Evolutionary conservation across 2,888 invertebrate species (phyloP), one percentile per base, ranked within the genome.

Genomic region (Nysson spinosus): DNA sequence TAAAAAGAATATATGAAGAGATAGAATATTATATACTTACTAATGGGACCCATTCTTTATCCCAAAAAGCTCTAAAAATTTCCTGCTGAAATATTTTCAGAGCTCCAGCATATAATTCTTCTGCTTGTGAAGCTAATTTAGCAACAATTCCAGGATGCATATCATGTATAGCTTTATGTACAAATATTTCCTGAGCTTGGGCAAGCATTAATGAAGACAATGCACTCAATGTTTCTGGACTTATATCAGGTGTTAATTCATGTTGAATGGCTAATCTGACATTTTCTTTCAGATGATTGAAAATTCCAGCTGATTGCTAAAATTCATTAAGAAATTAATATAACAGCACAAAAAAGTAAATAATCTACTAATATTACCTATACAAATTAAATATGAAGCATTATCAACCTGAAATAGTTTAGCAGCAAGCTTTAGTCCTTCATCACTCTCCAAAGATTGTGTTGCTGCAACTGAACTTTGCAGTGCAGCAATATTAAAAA

Each of bases 151-250:
- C 91, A 83, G 97, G 96, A 88, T 98, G 99, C 98, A 98, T 98
- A 88, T 98, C 95, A 83, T 93, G 91, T 71, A 95, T 94, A 47
- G 98, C 98, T 89, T 99, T 99, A 83, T 94, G 92, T 42, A 96
- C 96, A 87, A 99, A 96, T 72, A 97, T 94, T 89, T 99, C 99
- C 88, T 99, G 99, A 5, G 97, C 99, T 89, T 99, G 99, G 11
- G 99, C 98, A 40, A 99, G 89, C 97, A 98, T 98, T 44, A 99
- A 89, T 42, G 94, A 90, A 49, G 94, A 91, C 17, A 99, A 89
- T 26, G 97, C 96, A 58, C 91, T 91, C 50, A 99, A 90, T 16
- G 97, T 95, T 81, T 99, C 99, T 3, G 97, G 96, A 86, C 93
- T 93, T 77, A 99, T 91, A 89, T 99, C 99, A 4, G 96, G 96